Conservation (phyloP, 2,113 vertebrate species). For the Desmodus rotundus region DNA sequence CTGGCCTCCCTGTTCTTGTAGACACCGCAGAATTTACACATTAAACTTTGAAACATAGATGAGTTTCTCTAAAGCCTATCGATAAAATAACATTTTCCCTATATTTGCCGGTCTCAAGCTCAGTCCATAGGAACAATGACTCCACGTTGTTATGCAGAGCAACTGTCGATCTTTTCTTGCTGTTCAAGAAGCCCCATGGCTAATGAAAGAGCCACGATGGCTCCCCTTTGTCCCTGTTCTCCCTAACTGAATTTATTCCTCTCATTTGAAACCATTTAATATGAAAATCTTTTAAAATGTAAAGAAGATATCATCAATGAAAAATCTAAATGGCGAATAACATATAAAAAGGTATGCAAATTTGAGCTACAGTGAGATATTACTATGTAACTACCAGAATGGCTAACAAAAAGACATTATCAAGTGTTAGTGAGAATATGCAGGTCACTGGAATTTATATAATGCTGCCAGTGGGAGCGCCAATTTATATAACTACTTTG, state of each 20-base stretch:
- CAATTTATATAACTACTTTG: background rate
- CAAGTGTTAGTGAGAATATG: background rate
- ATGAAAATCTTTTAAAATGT: conserved; percentile 15
- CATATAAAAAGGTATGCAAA: background rate
- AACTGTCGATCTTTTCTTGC: background rate
- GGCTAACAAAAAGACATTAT: background rate
- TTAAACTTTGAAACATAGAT: background rate
- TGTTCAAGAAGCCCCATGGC: background rate
- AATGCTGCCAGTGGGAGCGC: background rate
- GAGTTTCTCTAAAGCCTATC: background rate
- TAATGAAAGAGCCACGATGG: background rate
- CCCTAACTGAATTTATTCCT: background rate
- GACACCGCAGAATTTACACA: background rate
- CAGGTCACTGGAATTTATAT: background rate
- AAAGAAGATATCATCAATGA: background rate
- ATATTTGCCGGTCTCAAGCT: background rate
- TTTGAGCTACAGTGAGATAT: background rate
- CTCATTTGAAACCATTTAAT: background rate
- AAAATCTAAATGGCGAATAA: background rate
- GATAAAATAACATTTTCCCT: background rate
- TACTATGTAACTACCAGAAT: background rate
- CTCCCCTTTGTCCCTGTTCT: background rate
- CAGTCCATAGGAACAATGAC: background rate
- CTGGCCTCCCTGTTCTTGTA: background rate
- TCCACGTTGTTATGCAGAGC: background rate